Conservation (phyloP, 92 coral and sea anemone genomes). For the Epizoanthus rinbou region DNA sequence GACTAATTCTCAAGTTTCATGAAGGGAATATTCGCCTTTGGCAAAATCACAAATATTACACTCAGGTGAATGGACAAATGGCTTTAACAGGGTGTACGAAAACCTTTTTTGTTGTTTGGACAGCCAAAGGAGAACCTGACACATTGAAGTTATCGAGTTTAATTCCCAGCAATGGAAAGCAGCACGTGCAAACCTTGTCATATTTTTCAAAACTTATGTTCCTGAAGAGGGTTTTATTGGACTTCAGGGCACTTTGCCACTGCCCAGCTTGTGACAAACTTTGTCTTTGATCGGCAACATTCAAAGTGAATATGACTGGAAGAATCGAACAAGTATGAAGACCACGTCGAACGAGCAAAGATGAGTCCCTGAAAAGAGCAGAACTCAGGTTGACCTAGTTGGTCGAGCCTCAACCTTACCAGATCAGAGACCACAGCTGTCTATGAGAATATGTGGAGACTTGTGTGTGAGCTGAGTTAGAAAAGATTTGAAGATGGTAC, state of each 20-base stretch:
- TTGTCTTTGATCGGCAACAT: not conserved
- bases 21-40: slow-evolving; percentile 30
- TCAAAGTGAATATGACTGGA: slow-evolving; percentile 12
- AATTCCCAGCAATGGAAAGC: slow-evolving; percentile 14
- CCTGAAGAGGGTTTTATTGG: too few species aligned
- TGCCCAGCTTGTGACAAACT: slow-evolving; percentile 15
- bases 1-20: slow-evolving; percentile 50
- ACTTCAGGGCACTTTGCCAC: too few species aligned
- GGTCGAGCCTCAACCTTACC: slow-evolving; percentile 29
- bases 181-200: not conserved
- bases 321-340: slow-evolving; percentile 7
- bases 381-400: slow-evolving; percentile 26
- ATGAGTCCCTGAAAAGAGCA: slow-evolving; percentile 2
- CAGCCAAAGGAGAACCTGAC: slow-evolving; percentile 20
- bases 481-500: too few species aligned
- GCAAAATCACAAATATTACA: slow-evolving; percentile 35
- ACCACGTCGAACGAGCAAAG: not conserved
- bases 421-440: slow-evolving; percentile 8
- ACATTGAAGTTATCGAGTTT: slow-evolving; percentile 41
- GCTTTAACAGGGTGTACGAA: slow-evolving; percentile 32
- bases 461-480: too few species aligned
- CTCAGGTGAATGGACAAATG: slow-evolving; percentile 55
- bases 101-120: slow-evolving; percentile 54
- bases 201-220: not conserved
- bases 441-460: too few species aligned